phyloP scores from a whole-genome alignment of 2,113 vertebrate species.

The Apodemus speciosus region DNA sequence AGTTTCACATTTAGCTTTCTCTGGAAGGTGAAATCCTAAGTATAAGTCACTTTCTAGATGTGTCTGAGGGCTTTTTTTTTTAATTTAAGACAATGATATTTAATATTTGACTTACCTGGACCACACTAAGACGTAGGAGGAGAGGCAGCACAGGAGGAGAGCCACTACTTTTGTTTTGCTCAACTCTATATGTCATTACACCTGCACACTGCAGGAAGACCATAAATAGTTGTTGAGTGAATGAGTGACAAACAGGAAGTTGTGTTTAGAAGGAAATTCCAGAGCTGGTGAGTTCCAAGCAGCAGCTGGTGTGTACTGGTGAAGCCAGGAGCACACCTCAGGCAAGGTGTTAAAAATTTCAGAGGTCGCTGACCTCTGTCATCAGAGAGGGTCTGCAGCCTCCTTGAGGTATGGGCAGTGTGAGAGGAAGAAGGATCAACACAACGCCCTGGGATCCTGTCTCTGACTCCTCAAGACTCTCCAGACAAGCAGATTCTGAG shows the following conservation, averaged over 20 bases:
- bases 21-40: neutral
- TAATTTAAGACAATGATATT: slow-evolving; percentile 9
- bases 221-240: neutral
- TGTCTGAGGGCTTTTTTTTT: neutral
- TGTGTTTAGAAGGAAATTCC: neutral
- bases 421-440: neutral
- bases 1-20: neutral
- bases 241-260: neutral
- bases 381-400: neutral
- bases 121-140: neutral
- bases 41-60: neutral
- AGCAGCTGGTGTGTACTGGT: neutral
- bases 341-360: neutral
- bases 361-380: neutral
- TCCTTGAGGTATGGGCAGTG: neutral
- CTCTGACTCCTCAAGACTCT: neutral
- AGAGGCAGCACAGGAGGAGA: neutral
- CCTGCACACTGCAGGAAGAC: neutral
- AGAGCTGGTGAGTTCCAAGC: neutral
- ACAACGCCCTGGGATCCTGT: neutral
- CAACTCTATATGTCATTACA: neutral
- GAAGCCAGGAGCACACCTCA: neutral
- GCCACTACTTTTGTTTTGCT: neutral
- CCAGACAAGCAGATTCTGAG: neutral
- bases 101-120: neutral